Evolutionary conservation across 2,113 vertebrate species (phyloP).

Genomic region (Cryptomyrus ogoouensis): DNA sequence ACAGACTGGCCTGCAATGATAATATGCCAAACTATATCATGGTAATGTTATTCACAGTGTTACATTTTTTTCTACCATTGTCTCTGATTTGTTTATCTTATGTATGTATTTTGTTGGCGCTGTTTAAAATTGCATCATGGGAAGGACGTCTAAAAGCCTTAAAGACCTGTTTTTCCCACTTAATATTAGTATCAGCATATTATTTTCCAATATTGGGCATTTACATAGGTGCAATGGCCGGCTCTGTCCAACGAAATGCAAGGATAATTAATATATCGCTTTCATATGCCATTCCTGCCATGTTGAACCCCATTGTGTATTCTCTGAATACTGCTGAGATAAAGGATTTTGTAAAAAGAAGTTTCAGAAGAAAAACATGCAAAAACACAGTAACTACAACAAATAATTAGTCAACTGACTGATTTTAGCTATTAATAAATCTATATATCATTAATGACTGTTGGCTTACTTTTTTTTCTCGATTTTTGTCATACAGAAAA

Average conservation of each 20-base stretch:
- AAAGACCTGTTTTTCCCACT: background rate
- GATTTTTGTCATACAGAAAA: no score
- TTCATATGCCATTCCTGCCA: background rate
- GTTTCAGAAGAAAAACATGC: background rate
- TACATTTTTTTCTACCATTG: no score
- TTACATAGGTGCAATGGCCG: background rate
- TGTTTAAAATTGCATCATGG: constrained; percentile 36
- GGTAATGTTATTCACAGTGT: no score
- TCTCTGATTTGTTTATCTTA: constrained; percentile 29
- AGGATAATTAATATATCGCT: background rate
- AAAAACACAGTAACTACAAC: background rate
- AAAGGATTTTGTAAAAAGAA: background rate
- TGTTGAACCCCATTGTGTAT: no score
- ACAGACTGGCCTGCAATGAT: background rate
- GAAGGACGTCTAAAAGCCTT: background rate
- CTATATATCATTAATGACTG: no score
- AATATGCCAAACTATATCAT: background rate
- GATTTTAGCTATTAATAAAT: no score
- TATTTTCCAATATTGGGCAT: constrained; percentile 23
- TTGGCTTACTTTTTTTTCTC: background rate
- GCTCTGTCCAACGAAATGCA: constrained; percentile 12
- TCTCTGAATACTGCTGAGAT: background rate
- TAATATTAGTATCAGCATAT: background rate
- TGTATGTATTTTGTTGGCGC: constrained; percentile 31
- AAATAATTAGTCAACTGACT: background rate